phyloP scores from a whole-genome alignment of 2,888 invertebrate species.

The Cheilosia vulpina region DNA sequence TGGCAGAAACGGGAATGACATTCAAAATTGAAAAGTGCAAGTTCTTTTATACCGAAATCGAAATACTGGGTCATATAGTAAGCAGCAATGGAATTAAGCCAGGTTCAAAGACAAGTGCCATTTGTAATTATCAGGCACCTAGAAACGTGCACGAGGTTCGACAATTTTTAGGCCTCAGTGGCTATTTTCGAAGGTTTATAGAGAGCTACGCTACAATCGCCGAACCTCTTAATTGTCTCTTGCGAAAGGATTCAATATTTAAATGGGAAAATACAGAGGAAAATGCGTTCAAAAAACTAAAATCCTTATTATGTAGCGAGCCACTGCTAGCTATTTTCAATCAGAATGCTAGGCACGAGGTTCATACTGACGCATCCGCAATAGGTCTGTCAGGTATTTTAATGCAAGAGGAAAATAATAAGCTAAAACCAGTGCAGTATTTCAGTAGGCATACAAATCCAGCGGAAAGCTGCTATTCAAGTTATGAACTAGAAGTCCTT shows the following conservation, averaged over 20 bases:
- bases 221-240: conserved; percentile 1
- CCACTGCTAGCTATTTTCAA: conserved; percentile 5
- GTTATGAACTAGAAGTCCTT: conserved; percentile 15
- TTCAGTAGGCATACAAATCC: conserved; percentile 1
- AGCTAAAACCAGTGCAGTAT: conserved; percentile 18
- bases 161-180: too few relatives aligned
- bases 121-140: neutral
- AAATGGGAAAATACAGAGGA: neutral
- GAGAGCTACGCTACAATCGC: neutral
- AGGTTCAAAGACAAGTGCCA: conserved; percentile 6
- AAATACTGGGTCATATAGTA: conserved; percentile 13
- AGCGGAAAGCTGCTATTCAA: neutral
- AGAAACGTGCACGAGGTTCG: neutral
- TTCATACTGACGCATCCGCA: conserved; percentile 15
- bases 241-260: neutral
- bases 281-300: neutral
- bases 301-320: neutral
- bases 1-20: conserved; percentile 14
- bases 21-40: conserved; percentile 20
- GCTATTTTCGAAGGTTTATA: too few relatives aligned
- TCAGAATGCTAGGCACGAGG: conserved; percentile 5
- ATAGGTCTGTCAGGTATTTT: conserved; percentile 13
- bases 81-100: conserved; percentile 7
- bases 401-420: conserved; percentile 14
- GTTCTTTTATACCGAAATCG: neutral